phyloP scores from a whole-genome alignment of 2,888 invertebrate genomes.

The Agriopis marginaria region DNA sequence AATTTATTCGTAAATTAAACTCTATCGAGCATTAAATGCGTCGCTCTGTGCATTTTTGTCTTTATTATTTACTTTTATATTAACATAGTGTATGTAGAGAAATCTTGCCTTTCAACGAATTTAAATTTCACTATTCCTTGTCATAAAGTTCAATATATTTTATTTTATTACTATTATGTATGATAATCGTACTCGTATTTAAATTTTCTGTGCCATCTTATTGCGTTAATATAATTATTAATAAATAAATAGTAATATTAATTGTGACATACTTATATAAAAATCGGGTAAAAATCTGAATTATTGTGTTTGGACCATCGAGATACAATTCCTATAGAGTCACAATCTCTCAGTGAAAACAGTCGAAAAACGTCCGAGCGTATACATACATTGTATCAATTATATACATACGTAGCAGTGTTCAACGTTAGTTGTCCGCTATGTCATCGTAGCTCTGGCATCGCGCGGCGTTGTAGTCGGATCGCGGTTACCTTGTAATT shows the following conservation, averaged over 20 bases:
- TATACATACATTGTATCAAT: too few species aligned
- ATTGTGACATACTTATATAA: background rate
- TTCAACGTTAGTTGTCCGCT: too few species aligned
- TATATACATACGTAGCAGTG: too few species aligned
- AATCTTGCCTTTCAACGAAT: slow-evolving; percentile 81
- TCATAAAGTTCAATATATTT: slow-evolving; percentile 27
- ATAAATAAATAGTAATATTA: background rate
- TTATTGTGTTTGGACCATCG: too few species aligned
- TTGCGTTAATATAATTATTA: slow-evolving; percentile 17
- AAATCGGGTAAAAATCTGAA: too few species aligned
- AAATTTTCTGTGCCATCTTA: slow-evolving; percentile 46
- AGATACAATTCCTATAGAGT: too few species aligned
- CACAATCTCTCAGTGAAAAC: too few species aligned
- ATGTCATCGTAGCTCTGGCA: too few species aligned
- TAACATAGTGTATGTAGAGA: slow-evolving; percentile 45
- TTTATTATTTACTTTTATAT: slow-evolving; percentile 32
- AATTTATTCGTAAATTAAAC: too few species aligned
- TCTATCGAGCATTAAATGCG: background rate
- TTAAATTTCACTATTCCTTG: slow-evolving; percentile 55
- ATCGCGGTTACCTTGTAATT: too few species aligned
- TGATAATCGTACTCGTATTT: slow-evolving; percentile 11
- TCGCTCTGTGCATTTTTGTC: background rate
- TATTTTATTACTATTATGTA: slow-evolving; percentile 24
- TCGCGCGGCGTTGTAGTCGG: too few species aligned
- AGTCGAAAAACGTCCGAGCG: too few species aligned